Evolutionary conservation across 2,113 vertebrate species (phyloP).

Genomic region (Todiramphus chloris): DNA sequence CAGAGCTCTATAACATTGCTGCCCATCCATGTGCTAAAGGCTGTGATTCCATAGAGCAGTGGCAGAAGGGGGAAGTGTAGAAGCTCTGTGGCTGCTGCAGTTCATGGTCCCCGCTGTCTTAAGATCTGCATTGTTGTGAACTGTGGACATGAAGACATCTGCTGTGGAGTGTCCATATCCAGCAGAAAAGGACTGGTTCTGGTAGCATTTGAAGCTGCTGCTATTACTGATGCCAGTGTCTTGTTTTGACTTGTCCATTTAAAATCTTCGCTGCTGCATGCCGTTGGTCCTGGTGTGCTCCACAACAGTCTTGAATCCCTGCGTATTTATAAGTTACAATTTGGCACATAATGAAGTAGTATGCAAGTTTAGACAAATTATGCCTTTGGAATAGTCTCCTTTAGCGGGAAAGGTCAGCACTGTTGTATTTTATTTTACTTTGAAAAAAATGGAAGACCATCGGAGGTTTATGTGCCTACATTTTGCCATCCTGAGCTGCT

Average conservation of each 20-base stretch:
- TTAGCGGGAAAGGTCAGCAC: background rate
- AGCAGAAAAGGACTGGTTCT: background rate
- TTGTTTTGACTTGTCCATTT: background rate
- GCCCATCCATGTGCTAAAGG: background rate
- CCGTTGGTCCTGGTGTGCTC: background rate
- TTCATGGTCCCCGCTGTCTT: background rate
- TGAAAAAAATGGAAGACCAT: background rate
- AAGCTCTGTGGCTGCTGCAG: background rate
- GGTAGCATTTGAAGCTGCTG: background rate
- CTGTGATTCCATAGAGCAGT: background rate
- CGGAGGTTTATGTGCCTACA: background rate
- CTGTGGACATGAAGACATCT: background rate
- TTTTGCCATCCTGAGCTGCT: slow-evolving; percentile 19
- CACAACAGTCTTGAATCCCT: background rate
- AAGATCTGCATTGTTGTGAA: background rate
- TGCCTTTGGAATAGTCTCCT: background rate
- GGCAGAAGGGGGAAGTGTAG: background rate
- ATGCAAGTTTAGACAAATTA: background rate
- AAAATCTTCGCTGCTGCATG: background rate
- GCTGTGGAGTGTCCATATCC: background rate
- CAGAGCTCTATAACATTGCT: background rate
- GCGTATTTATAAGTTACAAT: background rate
- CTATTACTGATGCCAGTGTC: background rate
- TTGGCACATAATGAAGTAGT: background rate
- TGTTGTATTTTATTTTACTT: background rate